Conservation (phyloP, 92 coral and sea anemone genomes). For the Epizoanthus scotinus region DNA sequence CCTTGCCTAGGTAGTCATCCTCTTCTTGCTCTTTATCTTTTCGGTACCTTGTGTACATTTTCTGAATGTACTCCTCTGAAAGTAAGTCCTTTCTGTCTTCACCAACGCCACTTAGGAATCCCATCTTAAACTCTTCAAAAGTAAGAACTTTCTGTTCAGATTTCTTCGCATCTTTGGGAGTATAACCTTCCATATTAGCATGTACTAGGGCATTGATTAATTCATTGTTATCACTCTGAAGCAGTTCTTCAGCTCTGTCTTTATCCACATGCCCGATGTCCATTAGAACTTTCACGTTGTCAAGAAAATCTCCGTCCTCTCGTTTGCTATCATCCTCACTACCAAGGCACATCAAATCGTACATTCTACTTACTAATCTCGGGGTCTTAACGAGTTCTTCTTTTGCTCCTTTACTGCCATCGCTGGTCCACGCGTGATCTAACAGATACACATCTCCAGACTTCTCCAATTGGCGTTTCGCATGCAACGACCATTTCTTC, state of each 20-base stretch:
- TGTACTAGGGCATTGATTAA: conserved; percentile 71
- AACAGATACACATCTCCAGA: conserved; percentile 68
- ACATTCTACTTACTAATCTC: conserved; percentile 56
- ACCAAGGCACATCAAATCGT: conserved; percentile 56
- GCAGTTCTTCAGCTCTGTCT: conserved; percentile 64
- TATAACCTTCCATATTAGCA: conserved; percentile 54
- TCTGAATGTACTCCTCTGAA: conserved; percentile 79
- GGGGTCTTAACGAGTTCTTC: conserved; percentile 62
- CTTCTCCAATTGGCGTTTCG: conserved; percentile 60
- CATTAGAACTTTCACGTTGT: conserved; percentile 59
- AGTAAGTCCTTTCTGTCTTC: conserved; percentile 58
- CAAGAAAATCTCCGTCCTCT: conserved; percentile 37
- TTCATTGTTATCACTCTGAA: conserved; percentile 55
- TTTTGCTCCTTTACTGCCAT: conserved; percentile 68
- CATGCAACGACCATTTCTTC: conserved; percentile 53
- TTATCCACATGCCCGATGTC: conserved; percentile 52
- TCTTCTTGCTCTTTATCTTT: conserved; percentile 71
- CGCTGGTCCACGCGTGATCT: conserved; percentile 82
- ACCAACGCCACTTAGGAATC: conserved; percentile 70
- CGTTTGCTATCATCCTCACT: conserved; percentile 42
- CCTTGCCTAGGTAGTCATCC: conserved; percentile 64
- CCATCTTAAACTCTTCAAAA: conserved; percentile 77
- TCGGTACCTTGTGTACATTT: conserved; percentile 72
- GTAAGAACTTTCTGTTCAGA: conserved; percentile 46
- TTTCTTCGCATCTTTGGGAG: conserved; percentile 50